A percentile compares a stretch with the other conserved stretches of the same genome.
These are phyloP conservation scores for Dissostichus mawsoni DNA, from an alignment of 2,113 vertebrate species.

Conservation along the genomic window DNA sequence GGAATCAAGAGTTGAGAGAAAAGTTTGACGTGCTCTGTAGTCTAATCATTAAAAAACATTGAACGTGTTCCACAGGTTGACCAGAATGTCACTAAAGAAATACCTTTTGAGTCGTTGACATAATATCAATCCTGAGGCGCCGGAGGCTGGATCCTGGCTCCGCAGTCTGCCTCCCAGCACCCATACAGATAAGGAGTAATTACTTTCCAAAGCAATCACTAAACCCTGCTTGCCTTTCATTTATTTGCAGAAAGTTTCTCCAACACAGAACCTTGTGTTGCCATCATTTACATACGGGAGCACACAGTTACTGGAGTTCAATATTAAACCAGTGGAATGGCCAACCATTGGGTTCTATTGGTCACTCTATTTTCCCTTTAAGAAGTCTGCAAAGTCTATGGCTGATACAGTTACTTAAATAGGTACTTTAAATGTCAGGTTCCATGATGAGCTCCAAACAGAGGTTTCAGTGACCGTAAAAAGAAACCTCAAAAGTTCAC, in stretches of 20 bases:
- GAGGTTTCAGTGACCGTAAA: constrained; percentile 20
- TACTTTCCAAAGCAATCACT: constrained; percentile 69
- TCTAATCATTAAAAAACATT: constrained; percentile 34
- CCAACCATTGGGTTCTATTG: constrained; percentile 28
- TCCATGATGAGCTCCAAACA: constrained; percentile 16
- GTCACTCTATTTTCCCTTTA: constrained; percentile 2
- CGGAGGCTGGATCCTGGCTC: constrained; percentile 12
- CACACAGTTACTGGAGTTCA: constrained; percentile 62
- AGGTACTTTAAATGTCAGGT: constrained; percentile 57
- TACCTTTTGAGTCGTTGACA: constrained; percentile 38
- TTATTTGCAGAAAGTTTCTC: constrained; percentile 69
- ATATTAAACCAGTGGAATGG: constrained; percentile 42
- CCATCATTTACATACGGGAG: constrained; percentile 41
- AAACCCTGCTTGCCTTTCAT: constrained; percentile 42
- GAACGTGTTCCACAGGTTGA: constrained; percentile 39
- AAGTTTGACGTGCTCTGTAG: constrained; percentile 21
- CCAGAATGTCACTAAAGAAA: constrained; percentile 43
- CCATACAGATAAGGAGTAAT: constrained; percentile 79
- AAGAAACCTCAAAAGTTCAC: constrained; percentile 11
- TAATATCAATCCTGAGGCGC: constrained; percentile 41
- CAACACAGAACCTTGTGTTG: constrained; percentile 41
- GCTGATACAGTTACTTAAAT: constrained; percentile 40
- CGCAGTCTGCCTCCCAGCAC: constrained; percentile 31
- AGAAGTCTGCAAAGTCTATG: constrained; percentile 30
- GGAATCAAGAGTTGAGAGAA: constrained; percentile 32